Evolutionary conservation across 2,113 vertebrate species (phyloP), one percentile per base, ranked within the genome.

Genomic region (Mus spicilegus): DNA sequence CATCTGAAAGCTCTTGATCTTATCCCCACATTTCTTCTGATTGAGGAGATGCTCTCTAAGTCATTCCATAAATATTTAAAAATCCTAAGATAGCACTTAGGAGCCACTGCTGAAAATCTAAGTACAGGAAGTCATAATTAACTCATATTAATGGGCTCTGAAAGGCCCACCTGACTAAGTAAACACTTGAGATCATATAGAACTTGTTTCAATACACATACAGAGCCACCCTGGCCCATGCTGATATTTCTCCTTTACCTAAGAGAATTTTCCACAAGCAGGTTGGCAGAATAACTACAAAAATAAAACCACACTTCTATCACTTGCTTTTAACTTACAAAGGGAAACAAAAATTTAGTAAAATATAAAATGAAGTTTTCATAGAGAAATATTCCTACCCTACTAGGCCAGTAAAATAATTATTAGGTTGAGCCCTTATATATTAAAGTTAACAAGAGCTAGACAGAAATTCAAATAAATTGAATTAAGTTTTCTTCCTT

Each of bases 51-150:
- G 56, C 94, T 91, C 95, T 97, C 89, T 87, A 97, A 97, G 94
- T 82, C 69, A 93, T 75, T 54, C 94, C 77, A 98, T 98, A 96
- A 98, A 98, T 98, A 98, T 98, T 97, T 97, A 98, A 98, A 96
- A 89, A 94, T 91, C 85, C 91, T 89, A 96, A 97, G 89, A 96
- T 76, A 84, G 93, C 80, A 97, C 96, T 98, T 95, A 95, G 97
- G 93, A 96, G 77, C 91, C 89, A 95, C 80, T 89, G 96, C 85
- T 87, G 77, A 89, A 98, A 97, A 94, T 80, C 77, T 81, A 96
- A 97, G 87, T 80, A 95, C 89, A 98, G 96, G 96, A 98, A 98
- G 96, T 87, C 69, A 91, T 97, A 97, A 97, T 97, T 97, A 97
- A 97, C 91, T 96, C 95, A 92, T 91, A 95, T 95, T 91, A 95